Evolutionary conservation across 1,140 invertebrate genomes (phyloP), one percentile per base, ranked within the genome.

Genomic region (Philotrypesis tridentata): DNA sequence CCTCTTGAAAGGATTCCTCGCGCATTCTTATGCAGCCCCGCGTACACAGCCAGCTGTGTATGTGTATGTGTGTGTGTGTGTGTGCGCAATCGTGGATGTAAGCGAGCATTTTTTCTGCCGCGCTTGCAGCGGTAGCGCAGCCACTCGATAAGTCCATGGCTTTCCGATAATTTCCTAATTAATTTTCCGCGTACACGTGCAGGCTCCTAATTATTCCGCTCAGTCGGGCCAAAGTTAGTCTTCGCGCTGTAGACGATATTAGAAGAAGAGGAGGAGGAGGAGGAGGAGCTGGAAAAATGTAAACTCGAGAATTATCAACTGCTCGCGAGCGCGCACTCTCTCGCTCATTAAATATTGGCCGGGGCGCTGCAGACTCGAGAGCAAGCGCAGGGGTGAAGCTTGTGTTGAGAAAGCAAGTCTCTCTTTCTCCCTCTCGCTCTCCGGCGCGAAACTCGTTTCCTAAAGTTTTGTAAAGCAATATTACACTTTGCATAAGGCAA

Each of bases 381-480:
- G 12, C 5, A 27, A 21, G 29, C 29, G 23, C 33, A 48, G 61
- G n/a, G 21, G n/a, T n/a, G n/a, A 37, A 12, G 17, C 31, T 31
- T 3, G 29, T 25, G 23, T 6, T 9, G 14, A 17, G 27, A 75
- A 65, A 23, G 40, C 25, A 31, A 25, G 33, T 37, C 33, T 3
- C 33, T 37, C 33, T 37, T 37, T 37, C 33, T 37, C 33, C 9
- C 55, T 60, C 55, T n/a, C 14, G 2, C n/a, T 27, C 61, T 27
- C 27, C 6, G 2, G 21, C 61, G 61, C 27, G 9, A 65, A 65
- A 65, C 23, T 65, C 25, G 63, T 67, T 67, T 67, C 63, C 40
- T 31, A 40, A 82, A 82, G 48, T 71, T 82, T 82, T 40, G 65
- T 40, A 82, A 82, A 72, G 65, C 65, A 77, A 77, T 77, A 77